phyloP scores from a whole-genome alignment of 1,140 invertebrate species.

The Cardiocondyla obscurior region DNA sequence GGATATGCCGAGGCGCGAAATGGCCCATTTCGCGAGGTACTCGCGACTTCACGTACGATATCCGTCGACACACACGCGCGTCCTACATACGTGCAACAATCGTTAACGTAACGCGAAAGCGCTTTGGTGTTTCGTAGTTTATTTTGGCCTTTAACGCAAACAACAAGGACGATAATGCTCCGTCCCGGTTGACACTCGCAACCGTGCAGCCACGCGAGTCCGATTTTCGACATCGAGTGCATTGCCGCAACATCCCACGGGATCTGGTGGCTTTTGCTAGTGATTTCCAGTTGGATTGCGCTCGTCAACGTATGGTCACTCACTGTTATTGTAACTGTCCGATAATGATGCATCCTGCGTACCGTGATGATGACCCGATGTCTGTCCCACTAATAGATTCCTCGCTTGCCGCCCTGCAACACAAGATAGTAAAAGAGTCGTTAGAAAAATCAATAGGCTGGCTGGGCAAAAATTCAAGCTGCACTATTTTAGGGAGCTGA shows the following conservation, averaged over 20 bases:
- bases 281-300: slow-evolving; percentile 59
- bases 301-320: slow-evolving; percentile 52
- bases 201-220: slow-evolving; percentile 16
- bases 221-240: slow-evolving; percentile 57
- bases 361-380: slow-evolving; percentile 73
- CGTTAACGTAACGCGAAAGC: slow-evolving; percentile 67
- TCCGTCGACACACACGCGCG: neutral
- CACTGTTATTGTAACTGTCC: slow-evolving; percentile 70
- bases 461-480: neutral
- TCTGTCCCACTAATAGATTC: slow-evolving; percentile 73
- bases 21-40: slow-evolving; percentile 59
- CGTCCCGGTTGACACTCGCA: slow-evolving; percentile 40
- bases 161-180: slow-evolving; percentile 55
- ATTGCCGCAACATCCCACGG: slow-evolving; percentile 55
- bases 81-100: neutral
- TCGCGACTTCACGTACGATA: neutral
- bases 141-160: slow-evolving; percentile 61
- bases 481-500: neutral
- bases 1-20: slow-evolving; percentile 55
- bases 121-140: slow-evolving; percentile 48
- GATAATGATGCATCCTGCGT: slow-evolving; percentile 63
- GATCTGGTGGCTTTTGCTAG: slow-evolving; percentile 41
- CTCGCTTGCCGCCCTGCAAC: slow-evolving; percentile 75
- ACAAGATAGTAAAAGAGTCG: neutral
- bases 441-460: slow-evolving; percentile 4